Evolutionary conservation across 1,140 invertebrate species (phyloP).

Genomic region (Melanaphis sacchari): DNA sequence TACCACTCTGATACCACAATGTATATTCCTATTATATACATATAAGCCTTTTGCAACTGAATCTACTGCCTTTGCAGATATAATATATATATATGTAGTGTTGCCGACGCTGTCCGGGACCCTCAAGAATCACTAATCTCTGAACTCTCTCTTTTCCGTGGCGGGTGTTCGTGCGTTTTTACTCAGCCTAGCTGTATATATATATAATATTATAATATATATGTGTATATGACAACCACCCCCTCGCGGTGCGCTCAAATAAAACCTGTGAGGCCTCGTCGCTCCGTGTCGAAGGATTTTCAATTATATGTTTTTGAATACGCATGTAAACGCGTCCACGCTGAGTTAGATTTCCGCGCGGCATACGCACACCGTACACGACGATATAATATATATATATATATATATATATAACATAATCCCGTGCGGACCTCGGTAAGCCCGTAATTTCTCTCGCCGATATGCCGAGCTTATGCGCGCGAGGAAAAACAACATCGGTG

Average conservation of each 20-base stretch:
- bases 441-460: constrained; percentile 22
- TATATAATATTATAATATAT: no score
- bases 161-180: background rate
- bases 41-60: background rate
- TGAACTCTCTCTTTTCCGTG: background rate
- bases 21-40: background rate
- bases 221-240: background rate
- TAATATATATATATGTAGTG: background rate
- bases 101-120: background rate
- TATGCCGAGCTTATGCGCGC: background rate
- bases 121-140: constrained; percentile 50
- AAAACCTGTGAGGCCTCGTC: background rate
- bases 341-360: background rate
- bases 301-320: constrained; percentile 41
- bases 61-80: background rate
- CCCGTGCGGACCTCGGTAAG: background rate
- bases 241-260: background rate
- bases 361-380: background rate
- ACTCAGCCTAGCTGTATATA: background rate
- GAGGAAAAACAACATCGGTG: background rate
- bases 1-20: background rate
- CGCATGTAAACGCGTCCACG: background rate
- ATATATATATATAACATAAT: background rate
- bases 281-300: constrained; percentile 33
- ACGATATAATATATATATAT: no score